These are phyloP conservation scores for Holothuria scabra DNA, from an alignment of 53 echinoderm and acorn worm genomes.

Conservation along the genomic window DNA sequence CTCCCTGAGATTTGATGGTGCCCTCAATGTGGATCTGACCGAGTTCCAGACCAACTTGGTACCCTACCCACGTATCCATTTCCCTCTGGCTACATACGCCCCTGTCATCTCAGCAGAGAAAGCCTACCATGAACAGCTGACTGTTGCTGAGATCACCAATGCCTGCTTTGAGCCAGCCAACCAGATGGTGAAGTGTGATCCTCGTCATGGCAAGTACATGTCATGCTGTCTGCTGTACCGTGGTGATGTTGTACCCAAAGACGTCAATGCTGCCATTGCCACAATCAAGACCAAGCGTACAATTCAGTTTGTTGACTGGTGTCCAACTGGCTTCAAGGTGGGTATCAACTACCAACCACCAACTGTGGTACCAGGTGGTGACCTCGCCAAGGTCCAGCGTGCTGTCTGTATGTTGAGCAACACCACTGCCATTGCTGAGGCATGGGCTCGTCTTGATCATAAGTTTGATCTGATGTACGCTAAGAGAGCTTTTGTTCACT, in stretches of 20 bases:
- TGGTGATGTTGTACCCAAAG: conserved; percentile 83
- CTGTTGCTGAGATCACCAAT: conserved; percentile 83
- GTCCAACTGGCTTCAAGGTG: conserved; percentile 89
- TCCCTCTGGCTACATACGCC: conserved; percentile 79
- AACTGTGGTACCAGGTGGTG: conserved; percentile 30
- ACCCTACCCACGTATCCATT: conserved; percentile 90
- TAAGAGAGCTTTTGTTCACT: no score
- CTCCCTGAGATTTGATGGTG: conserved; percentile 78
- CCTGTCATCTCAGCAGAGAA: conserved; percentile 89
- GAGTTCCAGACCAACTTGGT: conserved; percentile 95
- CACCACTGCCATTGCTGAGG: conserved; percentile 91
- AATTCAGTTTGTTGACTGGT: conserved; percentile 90
- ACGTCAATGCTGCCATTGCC: conserved; percentile 79
- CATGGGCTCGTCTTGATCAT: conserved; percentile 96
- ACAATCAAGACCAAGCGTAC: conserved; percentile 82
- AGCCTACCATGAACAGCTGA: conserved; percentile 83
- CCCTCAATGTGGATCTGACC: conserved; percentile 74
- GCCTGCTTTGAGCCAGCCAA: conserved; percentile 87
- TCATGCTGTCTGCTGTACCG: conserved; percentile 82
- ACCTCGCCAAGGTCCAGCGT: conserved; percentile 90
- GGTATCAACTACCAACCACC: not conserved
- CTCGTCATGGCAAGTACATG: conserved; percentile 92
- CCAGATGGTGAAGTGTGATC: conserved; percentile 89
- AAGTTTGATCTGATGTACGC: conserved; percentile 94
- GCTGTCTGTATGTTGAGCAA: conserved; percentile 96